Evolutionary conservation across 2,797 vertebrate genomes (phyloP), one percentile per base, ranked within the genome.

Genomic region (Mycteria americana): DNA sequence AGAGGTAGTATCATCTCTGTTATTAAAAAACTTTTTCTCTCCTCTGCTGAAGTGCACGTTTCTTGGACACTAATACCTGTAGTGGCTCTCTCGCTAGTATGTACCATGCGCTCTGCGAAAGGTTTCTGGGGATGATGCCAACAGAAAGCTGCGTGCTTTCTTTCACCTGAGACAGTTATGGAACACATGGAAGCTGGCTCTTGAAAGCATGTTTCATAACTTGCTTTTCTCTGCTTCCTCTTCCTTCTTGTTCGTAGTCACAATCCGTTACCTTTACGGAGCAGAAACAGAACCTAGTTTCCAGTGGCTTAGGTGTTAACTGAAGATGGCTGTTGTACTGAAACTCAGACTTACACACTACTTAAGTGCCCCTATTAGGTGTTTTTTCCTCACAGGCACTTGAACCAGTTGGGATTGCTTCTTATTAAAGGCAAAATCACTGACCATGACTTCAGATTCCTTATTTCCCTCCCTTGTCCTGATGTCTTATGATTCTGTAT

Each of bases 51-150:
- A 46, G 19, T 48, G 48, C 48, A 16, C 2, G 0, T 75, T 89
- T 51, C 74, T 46, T 74, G 67, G 63, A 67, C 25, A 1, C 16
- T 64, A 51, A 37, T 57, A 25, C 18, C 33, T 39, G 35, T 51
- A 45, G 56, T 37, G 54, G 24, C 51, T 90, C 31, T 77, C 21
- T 51, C 7, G 1, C 30, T 78, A 45, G 13, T 24, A 4, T 0
- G 0, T 68, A 23, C n/a, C 1, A 0, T 22, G 41, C 41, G 35
- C 45, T 65, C 45, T 51, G n/a, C 2, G 0, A 8, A 50, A 74
- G 14, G 19, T 62, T 74, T 85, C 28, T 21, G 63, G 43, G 45
- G 63, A 12, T 53, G 48, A 24, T 9, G 4, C 51, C 64, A 48
- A 10, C 41, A 39, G 48, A 76, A 70, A 68, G 33, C 63, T 65